phyloP scores from a whole-genome alignment of 1,140 invertebrate species.

The Macrobrachium rosenbergii region DNA sequence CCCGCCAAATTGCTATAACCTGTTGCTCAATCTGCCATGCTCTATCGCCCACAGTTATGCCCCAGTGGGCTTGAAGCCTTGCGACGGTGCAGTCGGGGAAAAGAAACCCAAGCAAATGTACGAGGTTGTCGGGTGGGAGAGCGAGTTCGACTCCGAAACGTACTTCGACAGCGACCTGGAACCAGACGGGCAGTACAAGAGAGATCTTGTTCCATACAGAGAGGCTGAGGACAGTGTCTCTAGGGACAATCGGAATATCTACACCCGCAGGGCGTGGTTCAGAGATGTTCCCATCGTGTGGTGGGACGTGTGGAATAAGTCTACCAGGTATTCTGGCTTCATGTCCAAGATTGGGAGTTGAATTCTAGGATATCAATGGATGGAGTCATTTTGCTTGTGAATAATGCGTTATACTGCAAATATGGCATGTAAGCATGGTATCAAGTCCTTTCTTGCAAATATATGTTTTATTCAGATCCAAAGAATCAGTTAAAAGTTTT shows the following conservation, averaged over 20 bases:
- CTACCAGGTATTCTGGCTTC: background rate
- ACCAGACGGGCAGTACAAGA: slow-evolving; percentile 32
- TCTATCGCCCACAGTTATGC: slow-evolving; percentile 9
- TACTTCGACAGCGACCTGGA: slow-evolving; percentile 53
- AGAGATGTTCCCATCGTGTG: slow-evolving; percentile 45
- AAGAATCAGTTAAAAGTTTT: too few relatives aligned
- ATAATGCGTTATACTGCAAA: too few relatives aligned
- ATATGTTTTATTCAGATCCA: too few relatives aligned
- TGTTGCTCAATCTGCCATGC: background rate
- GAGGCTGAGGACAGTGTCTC: background rate
- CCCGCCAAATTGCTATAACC: background rate
- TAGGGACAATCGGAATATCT: slow-evolving; percentile 38
- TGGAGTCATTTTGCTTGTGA: too few relatives aligned
- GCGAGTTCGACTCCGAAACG: slow-evolving; percentile 26
- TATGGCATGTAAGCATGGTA: too few relatives aligned
- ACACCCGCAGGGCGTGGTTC: slow-evolving; percentile 43
- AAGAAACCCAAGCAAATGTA: background rate
- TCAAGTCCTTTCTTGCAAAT: too few relatives aligned
- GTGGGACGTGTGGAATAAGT: slow-evolving; percentile 17
- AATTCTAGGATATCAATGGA: too few relatives aligned
- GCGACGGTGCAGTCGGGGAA: background rate
- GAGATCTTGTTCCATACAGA: slow-evolving; percentile 12
- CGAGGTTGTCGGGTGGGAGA: slow-evolving; percentile 27
- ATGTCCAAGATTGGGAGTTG: too few relatives aligned
- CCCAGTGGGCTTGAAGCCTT: background rate